Evolutionary conservation across 2,113 vertebrate species (phyloP).

Genomic region (Tor tambroides): DNA sequence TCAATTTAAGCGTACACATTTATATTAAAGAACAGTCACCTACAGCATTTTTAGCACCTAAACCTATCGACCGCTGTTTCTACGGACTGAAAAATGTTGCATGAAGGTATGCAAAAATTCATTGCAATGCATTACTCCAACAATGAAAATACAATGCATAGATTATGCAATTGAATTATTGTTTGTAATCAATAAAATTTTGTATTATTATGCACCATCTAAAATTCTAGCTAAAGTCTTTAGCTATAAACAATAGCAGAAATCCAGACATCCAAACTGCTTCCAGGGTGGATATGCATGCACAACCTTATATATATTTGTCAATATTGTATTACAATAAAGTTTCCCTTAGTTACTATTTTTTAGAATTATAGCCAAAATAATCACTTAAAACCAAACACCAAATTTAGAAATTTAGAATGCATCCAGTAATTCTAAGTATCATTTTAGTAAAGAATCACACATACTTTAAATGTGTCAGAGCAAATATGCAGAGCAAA

Average conservation of each 20-base stretch:
- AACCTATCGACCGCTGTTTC: background rate
- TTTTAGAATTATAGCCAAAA: background rate
- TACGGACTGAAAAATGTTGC: background rate
- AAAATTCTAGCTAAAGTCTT: background rate
- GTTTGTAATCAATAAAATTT: background rate
- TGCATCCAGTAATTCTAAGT: background rate
- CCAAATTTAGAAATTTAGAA: background rate
- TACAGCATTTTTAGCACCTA: background rate
- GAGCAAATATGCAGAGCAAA: background rate
- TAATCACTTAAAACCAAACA: background rate
- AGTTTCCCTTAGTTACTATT: background rate
- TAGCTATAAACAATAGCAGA: background rate
- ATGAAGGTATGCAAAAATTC: background rate
- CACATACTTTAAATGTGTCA: too few species aligned
- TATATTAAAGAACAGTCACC: background rate
- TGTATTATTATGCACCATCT: background rate
- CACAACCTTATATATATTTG: background rate
- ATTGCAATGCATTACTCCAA: background rate
- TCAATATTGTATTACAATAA: background rate
- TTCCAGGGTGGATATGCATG: background rate
- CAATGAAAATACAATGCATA: background rate
- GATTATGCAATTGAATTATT: background rate
- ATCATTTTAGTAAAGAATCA: background rate
- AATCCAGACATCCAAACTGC: background rate
- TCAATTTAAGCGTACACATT: background rate